Conservation (phyloP, 1,140 invertebrate genomes). For the Phymorhynchus buccinoides region DNA sequence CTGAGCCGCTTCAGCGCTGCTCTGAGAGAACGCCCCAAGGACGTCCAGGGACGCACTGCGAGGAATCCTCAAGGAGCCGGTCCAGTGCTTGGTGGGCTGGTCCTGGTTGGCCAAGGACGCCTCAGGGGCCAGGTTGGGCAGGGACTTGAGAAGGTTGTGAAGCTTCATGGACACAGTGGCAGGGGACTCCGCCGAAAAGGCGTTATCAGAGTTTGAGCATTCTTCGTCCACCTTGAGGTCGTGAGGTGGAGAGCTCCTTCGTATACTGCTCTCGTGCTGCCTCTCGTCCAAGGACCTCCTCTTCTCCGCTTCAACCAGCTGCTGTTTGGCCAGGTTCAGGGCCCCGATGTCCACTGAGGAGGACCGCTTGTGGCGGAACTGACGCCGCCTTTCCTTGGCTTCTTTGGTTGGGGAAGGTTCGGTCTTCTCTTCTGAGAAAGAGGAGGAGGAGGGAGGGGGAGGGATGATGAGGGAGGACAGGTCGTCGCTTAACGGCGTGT, state of each 20-base stretch:
- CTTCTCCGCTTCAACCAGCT: conserved; percentile 33
- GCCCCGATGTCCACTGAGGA: conserved; percentile 55
- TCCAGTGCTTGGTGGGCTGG: conserved; percentile 41
- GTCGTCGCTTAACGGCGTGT: conserved; percentile 75
- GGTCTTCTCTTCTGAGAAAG: conserved; percentile 49
- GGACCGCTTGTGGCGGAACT: conserved; percentile 55
- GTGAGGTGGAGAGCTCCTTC: background rate
- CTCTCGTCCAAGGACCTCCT: conserved; percentile 44
- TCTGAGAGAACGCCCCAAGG: background rate
- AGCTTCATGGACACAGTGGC: conserved; percentile 66
- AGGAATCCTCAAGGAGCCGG: conserved; percentile 55
- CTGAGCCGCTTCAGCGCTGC: background rate
- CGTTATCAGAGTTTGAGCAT: background rate
- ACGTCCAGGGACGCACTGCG: conserved; percentile 57
- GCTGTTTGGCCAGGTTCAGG: conserved; percentile 37
- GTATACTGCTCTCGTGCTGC: background rate
- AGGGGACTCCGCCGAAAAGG: conserved; percentile 51
- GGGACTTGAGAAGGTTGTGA: conserved; percentile 61
- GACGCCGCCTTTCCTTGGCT: conserved; percentile 30
- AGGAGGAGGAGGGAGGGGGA: conserved; percentile 78
- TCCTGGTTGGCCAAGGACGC: conserved; percentile 21
- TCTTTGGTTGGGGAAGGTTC: conserved; percentile 52
- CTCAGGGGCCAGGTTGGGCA: conserved; percentile 54
- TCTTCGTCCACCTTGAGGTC: conserved; percentile 40
- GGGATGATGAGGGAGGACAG: conserved; percentile 87